These are phyloP conservation scores for Cryptus viduatorius DNA, from an alignment of 2,888 invertebrate genomes.

Conservation along the genomic window DNA sequence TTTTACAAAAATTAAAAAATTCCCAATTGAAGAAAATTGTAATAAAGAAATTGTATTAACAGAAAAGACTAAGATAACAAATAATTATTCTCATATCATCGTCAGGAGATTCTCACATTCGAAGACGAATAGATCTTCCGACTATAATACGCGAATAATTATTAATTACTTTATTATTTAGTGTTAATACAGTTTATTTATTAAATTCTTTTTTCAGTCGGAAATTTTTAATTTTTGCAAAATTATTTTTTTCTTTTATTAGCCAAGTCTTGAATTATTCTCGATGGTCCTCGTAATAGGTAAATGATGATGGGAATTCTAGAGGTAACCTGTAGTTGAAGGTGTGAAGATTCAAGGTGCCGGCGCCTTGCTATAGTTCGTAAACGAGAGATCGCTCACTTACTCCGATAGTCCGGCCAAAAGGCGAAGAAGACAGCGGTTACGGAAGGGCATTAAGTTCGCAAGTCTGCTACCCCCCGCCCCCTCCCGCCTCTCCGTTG, in stretches of 20 bases:
- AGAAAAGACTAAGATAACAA: too few relatives aligned
- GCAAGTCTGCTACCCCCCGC: slow-evolving; percentile 69
- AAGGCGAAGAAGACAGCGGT: slow-evolving; percentile 11
- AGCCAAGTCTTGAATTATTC: neutral
- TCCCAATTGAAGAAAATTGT: too few relatives aligned
- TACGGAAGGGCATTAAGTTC: slow-evolving; percentile 74
- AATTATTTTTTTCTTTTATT: neutral
- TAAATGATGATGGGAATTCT: slow-evolving; percentile 17
- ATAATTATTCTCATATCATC: too few relatives aligned
- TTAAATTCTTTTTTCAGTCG: neutral
- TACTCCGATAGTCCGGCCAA: slow-evolving; percentile 36
- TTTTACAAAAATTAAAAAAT: too few relatives aligned
- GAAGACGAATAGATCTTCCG: too few relatives aligned
- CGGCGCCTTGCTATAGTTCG: neutral
- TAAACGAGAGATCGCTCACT: slow-evolving; percentile 63
- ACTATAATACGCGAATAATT: too few relatives aligned
- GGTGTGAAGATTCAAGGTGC: neutral
- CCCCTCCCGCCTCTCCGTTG: neutral
- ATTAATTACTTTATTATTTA: too few relatives aligned
- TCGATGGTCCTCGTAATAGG: slow-evolving; percentile 1
- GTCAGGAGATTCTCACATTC: too few relatives aligned
- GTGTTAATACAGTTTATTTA: too few relatives aligned
- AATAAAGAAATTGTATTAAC: too few relatives aligned
- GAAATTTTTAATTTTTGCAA: neutral
- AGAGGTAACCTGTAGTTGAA: neutral